Percentiles rank a stretch among this genome's conserved stretches.
Evolutionary conservation across 1,140 invertebrate genomes (phyloP).

Genomic region (Hypsibius dujardini): DNA sequence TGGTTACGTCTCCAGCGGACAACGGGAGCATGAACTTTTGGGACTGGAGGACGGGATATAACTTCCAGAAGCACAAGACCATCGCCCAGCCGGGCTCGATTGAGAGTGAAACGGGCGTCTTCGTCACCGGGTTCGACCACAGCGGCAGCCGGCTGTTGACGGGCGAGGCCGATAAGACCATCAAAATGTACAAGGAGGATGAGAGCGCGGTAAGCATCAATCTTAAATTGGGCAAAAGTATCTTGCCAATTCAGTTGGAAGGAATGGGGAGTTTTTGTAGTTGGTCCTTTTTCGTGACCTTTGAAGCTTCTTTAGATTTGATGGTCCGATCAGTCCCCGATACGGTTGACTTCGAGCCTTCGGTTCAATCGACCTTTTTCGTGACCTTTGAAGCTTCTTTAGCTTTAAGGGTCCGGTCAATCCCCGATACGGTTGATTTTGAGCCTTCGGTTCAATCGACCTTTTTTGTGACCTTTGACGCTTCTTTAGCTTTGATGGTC

Average conservation of each 20-base stretch:
- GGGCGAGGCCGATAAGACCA: conserved; percentile 95
- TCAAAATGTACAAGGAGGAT: conserved; percentile 98
- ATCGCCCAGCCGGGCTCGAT: conserved; percentile 96
- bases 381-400: too few relatives aligned
- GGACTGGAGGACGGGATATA: conserved; percentile 97
- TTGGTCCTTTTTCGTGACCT: too few relatives aligned
- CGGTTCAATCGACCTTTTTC: too few relatives aligned
- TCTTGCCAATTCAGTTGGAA: not conserved
- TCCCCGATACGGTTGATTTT: too few relatives aligned
- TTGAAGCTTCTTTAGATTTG: too few relatives aligned
- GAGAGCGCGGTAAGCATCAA: conserved; percentile 53
- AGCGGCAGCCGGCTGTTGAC: conserved; percentile 82
- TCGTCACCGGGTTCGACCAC: conserved; percentile 81
- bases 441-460: too few relatives aligned
- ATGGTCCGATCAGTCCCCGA: too few relatives aligned
- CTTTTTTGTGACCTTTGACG: too few relatives aligned
- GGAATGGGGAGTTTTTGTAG: not conserved
- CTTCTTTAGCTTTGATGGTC: too few relatives aligned
- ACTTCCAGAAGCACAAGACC: conserved; percentile 81
- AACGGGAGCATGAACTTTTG: conserved; percentile 96
- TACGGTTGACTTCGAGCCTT: too few relatives aligned
- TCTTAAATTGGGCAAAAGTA: conserved; percentile 22
- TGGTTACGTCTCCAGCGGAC: conserved; percentile 40
- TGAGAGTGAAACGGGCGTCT: conserved; percentile 94
- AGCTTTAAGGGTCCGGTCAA: too few relatives aligned